These are phyloP conservation scores for Corythaixoides concolor DNA, from an alignment of 2,113 vertebrate species.

Conservation along the genomic window DNA sequence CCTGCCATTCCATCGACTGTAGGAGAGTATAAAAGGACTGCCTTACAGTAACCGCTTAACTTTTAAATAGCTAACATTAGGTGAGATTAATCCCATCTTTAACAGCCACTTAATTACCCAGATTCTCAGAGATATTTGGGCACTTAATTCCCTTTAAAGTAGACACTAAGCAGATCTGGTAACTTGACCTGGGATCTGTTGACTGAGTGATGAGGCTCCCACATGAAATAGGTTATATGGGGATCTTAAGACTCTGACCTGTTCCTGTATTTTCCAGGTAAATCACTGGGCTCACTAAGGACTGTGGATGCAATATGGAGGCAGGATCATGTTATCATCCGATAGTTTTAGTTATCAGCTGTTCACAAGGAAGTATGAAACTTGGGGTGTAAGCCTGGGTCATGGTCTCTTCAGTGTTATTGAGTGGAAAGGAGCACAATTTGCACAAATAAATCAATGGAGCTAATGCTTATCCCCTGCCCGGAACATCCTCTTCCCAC, in stretches of 20 bases:
- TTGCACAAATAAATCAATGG: not conserved
- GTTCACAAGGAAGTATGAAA: not conserved
- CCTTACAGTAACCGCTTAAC: not conserved
- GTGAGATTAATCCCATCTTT: not conserved
- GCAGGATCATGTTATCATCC: not conserved
- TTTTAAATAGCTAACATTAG: not conserved
- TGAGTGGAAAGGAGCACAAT: not conserved
- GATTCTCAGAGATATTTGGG: not conserved
- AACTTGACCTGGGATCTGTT: not conserved
- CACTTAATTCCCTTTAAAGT: not conserved
- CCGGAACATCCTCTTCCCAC: not conserved
- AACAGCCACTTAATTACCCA: not conserved
- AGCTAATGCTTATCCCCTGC: not conserved
- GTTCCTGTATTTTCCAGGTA: not conserved
- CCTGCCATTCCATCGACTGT: not conserved
- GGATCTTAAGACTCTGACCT: not conserved
- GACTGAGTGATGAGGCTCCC: not conserved
- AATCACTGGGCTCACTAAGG: not conserved
- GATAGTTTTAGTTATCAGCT: not conserved
- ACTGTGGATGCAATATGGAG: not conserved
- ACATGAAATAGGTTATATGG: not conserved
- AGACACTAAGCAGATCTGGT: not conserved
- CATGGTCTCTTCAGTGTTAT: not conserved
- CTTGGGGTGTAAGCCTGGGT: not conserved
- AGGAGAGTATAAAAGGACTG: not conserved